Conservation (phyloP, 2,797 vertebrate genomes). For the Typhlichthys eigenmanni region DNA sequence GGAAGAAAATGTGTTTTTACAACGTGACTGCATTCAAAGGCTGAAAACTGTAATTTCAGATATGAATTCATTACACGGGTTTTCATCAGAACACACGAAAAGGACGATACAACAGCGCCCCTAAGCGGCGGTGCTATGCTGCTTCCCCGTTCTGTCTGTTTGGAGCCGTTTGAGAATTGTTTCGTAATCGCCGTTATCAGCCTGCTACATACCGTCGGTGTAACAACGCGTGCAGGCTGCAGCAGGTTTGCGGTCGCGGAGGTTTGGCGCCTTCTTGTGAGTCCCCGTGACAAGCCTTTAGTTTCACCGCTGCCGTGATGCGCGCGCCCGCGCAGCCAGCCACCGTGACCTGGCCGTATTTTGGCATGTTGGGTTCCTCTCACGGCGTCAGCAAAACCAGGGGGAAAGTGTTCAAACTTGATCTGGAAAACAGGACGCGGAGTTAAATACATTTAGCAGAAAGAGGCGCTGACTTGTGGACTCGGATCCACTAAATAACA, state of each 20-base stretch:
- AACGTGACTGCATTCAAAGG: conserved; percentile 80
- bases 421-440: conserved; percentile 58
- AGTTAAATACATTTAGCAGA: background rate
- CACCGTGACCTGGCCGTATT: conserved; percentile 48
- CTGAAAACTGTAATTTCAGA: conserved; percentile 74
- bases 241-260: conserved; percentile 57
- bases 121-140: conserved; percentile 40
- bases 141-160: background rate
- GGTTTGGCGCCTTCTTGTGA: conserved; percentile 56
- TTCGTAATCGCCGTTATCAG: background rate
- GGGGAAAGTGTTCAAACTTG: conserved; percentile 82
- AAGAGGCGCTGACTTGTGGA: conserved; percentile 45
- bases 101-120: conserved; percentile 69
- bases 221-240: conserved; percentile 62
- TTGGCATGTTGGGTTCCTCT: conserved; percentile 66
- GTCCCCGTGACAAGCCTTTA: conserved; percentile 49
- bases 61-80: conserved; percentile 71
- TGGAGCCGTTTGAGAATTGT: background rate
- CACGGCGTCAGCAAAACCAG: conserved; percentile 75
- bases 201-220: conserved; percentile 65
- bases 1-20: conserved; percentile 76
- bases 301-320: conserved; percentile 38
- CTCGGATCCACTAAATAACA: conserved; percentile 8
- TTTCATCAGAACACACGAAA: conserved; percentile 45
- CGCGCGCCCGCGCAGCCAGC: conserved; percentile 40